Evolutionary conservation across 2,113 vertebrate species (phyloP).

Genomic region (Odontesthes bonariensis): DNA sequence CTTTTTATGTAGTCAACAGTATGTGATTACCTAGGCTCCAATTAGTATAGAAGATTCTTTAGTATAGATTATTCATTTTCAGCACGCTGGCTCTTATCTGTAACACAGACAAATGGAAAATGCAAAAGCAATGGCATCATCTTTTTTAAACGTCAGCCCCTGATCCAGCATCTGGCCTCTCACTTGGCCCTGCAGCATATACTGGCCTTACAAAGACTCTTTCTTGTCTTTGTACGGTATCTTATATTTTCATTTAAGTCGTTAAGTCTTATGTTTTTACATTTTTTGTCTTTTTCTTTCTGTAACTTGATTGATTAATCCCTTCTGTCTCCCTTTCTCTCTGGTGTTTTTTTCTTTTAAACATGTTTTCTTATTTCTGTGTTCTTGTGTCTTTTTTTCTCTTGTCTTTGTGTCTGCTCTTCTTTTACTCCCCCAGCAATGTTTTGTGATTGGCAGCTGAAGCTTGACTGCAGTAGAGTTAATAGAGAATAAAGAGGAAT

Average conservation of each 20-base stretch:
- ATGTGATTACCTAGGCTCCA: constrained; percentile 52
- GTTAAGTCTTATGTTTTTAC: neutral
- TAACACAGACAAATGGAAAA: constrained; percentile 28
- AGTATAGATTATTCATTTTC: constrained; percentile 17
- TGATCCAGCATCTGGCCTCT: constrained; percentile 57
- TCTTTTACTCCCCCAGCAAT: constrained; percentile 59
- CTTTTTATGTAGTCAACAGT: constrained; percentile 1
- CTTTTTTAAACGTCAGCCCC: constrained; percentile 29
- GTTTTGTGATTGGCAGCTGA: constrained; percentile 79
- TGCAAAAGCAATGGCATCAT: constrained; percentile 30
- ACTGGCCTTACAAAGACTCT: constrained; percentile 50
- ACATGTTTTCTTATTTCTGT: constrained; percentile 15
- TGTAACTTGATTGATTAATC: constrained; percentile 18
- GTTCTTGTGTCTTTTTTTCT: constrained; percentile 10
- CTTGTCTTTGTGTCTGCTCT: constrained; percentile 56
- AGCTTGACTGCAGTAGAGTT: constrained; percentile 75
- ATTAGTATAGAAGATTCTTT: constrained; percentile 47
- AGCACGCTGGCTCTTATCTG: constrained; percentile 27
- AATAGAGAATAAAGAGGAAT: constrained; percentile 78
- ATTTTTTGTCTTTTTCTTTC: constrained; percentile 1
- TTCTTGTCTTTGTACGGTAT: neutral
- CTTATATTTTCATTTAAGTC: too few species aligned
- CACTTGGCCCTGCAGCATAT: constrained; percentile 27
- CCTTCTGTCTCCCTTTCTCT: constrained; percentile 16
- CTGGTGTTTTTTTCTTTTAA: constrained; percentile 29